Conservation (phyloP, 2,888 invertebrate species). For the Germaria angustata region DNA sequence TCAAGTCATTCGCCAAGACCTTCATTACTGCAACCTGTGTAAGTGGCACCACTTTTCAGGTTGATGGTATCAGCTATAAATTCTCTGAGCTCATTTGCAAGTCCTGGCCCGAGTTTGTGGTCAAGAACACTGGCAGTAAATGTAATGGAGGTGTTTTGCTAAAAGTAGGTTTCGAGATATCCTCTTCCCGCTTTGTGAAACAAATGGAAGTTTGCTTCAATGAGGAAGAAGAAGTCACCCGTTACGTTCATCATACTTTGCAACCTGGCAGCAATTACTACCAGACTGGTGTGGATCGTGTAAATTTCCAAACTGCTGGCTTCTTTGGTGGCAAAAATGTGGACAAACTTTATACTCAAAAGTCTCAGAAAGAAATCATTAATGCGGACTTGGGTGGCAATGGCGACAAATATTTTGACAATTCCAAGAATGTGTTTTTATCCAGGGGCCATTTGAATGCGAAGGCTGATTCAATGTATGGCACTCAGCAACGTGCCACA, state of each 20-base stretch:
- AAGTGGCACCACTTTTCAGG: slow-evolving; percentile 73
- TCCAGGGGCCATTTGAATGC: slow-evolving; percentile 82
- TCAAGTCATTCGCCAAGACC: slow-evolving; percentile 68
- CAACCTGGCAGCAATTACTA: slow-evolving; percentile 79
- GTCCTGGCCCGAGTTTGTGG: slow-evolving; percentile 74
- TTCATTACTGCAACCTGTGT: slow-evolving; percentile 76
- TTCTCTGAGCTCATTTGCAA: slow-evolving; percentile 78
- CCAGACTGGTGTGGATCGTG: slow-evolving; percentile 79
- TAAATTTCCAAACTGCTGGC: slow-evolving; percentile 76
- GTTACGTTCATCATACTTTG: slow-evolving; percentile 78
- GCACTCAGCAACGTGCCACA: slow-evolving; percentile 81
- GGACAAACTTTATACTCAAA: slow-evolving; percentile 77
- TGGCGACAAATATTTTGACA: slow-evolving; percentile 72
- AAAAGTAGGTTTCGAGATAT: slow-evolving; percentile 79
- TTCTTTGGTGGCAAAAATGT: slow-evolving; percentile 77
- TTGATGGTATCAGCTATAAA: slow-evolving; percentile 70
- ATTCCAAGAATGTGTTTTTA: slow-evolving; percentile 72
- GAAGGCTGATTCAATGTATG: slow-evolving; percentile 81
- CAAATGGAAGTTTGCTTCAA: slow-evolving; percentile 80
- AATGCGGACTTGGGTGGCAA: slow-evolving; percentile 75
- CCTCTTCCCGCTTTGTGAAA: slow-evolving; percentile 75
- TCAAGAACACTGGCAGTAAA: slow-evolving; percentile 71
- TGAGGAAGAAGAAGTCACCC: slow-evolving; percentile 77
- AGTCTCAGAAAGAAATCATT: slow-evolving; percentile 77
- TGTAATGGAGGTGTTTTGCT: slow-evolving; percentile 77